A percentile compares a stretch with the other conserved stretches of the same genome.
Evolutionary conservation across 2,888 invertebrate species (phyloP).

Genomic region (Hoplodrina blanda): DNA sequence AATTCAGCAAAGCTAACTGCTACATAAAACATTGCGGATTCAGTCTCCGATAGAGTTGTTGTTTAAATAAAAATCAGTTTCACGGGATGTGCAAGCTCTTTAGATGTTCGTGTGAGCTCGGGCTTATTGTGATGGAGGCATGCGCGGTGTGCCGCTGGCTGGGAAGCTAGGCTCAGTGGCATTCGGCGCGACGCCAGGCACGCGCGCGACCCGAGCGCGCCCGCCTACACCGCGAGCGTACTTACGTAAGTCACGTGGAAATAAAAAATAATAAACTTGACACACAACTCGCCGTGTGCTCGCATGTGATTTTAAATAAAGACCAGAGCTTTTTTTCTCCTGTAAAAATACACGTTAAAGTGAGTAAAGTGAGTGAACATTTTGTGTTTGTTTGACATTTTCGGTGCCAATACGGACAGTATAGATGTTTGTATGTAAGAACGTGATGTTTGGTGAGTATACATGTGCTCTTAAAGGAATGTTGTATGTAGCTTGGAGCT

Average conservation of each 20-base stretch:
- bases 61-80: slow-evolving; percentile 82
- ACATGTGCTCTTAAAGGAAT: slow-evolving; percentile 32
- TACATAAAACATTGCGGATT: slow-evolving; percentile 64
- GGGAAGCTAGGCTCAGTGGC: slow-evolving; percentile 77
- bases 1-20: slow-evolving; percentile 62
- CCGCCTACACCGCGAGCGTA: slow-evolving; percentile 65
- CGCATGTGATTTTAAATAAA: slow-evolving; percentile 55
- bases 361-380: slow-evolving; percentile 72
- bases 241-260: slow-evolving; percentile 85
- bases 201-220: slow-evolving; percentile 70
- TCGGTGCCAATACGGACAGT: slow-evolving; percentile 59
- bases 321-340: slow-evolving; percentile 25
- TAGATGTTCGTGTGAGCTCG: slow-evolving; percentile 82
- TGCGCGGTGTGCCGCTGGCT: slow-evolving; percentile 80
- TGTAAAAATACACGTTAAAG: slow-evolving; percentile 28
- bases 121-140: slow-evolving; percentile 84
- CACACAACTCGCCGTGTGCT: slow-evolving; percentile 44
- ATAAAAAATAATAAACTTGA: slow-evolving; percentile 63
- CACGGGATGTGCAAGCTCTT: slow-evolving; percentile 75
- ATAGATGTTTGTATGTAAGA: slow-evolving; percentile 51
- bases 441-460: slow-evolving; percentile 65
- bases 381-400: slow-evolving; percentile 75
- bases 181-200: slow-evolving; percentile 76
- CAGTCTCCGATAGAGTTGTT: slow-evolving; percentile 72
- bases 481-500: slow-evolving; percentile 14